Base-by-base conservation (phyloP, 2,888 invertebrate genomes). In the Drosophila antonietae region DNA sequence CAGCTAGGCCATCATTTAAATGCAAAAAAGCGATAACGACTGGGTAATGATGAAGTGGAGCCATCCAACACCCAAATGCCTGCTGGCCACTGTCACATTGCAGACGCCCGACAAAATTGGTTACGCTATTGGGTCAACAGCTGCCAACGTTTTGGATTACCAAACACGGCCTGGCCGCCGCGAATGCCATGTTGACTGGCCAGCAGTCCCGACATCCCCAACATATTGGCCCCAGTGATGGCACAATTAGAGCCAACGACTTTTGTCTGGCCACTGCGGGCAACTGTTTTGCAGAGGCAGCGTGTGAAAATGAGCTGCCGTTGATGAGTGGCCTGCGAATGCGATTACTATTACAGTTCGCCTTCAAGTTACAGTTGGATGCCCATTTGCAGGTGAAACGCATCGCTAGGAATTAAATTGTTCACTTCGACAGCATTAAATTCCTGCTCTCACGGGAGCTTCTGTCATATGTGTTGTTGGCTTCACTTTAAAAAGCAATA, bases 1-100 rank as follows among this genome's bases (percentile, higher is more conserved):
- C 55, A 61, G 71, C 37, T 55, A 63, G 35, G 67, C 66, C 81
- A 71, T 79, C 83, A 86, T 86, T 86, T 87, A 77, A 86, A 86
- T 86, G 78, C 87, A 86, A 79, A 86, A 88, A 88, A 78, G 83
- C 86, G 88, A 87, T 87, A 87, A 86, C 82, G 88, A 83, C 78
- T 78, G 81, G 83, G 84, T 86, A 87, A 88, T 87, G 84, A 87
- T 88, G 84, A 88, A 84, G 80, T 84, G 78, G 77, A 75, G 52
- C 76, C 76, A 67, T 51, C 43, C 58, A 63, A 46, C 62, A 31
- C 41, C 37, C 51, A 69, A 71, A 37, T 65, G 66, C 66, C 75
- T 68, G 68, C 71, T 53, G 72, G 78, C 28, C 80, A 67, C 52
- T 69, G 75, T 64, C 56, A 63, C 66, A 68, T 74, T 61, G 63